Percentiles rank a stretch among this genome's conserved stretches.
phyloP scores from a whole-genome alignment of 2,797 vertebrate species.

The Nyctibius grandis region DNA sequence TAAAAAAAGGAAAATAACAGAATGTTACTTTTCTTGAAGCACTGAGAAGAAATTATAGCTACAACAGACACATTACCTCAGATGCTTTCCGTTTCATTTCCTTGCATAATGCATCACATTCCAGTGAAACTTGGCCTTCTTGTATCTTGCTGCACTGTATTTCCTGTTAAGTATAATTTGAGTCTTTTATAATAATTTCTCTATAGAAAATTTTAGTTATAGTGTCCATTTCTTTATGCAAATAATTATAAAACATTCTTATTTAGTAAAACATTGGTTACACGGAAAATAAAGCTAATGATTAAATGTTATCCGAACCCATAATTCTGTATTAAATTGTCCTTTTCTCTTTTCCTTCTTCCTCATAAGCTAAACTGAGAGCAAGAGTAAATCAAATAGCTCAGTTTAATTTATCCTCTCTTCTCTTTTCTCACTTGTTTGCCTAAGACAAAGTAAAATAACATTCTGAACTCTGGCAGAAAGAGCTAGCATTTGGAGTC shows the following conservation, averaged over 20 bases:
- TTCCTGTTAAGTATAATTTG: constrained; percentile 76
- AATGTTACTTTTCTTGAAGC: neutral
- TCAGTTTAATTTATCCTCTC: neutral
- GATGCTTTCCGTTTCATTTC: constrained; percentile 83
- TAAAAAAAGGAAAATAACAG: neutral
- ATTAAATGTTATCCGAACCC: neutral
- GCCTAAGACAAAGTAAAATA: neutral
- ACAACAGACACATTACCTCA: constrained; percentile 77
- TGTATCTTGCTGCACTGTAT: constrained; percentile 77
- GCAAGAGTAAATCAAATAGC: neutral
- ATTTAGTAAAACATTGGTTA: neutral
- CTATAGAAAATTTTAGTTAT: neutral
- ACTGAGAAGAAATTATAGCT: neutral
- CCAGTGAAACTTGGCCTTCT: constrained; percentile 70
- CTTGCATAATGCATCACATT: constrained; percentile 84
- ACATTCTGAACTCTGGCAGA: neutral
- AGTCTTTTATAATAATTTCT: neutral
- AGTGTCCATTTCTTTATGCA: neutral
- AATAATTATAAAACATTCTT: neutral
- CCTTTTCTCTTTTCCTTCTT: neutral
- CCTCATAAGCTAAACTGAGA: neutral
- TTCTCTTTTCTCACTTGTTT: neutral
- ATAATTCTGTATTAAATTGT: neutral
- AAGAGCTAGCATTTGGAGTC: neutral
- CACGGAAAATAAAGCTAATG: neutral